Base-by-base conservation (phyloP, 53 echinoderm and acorn worm genomes). In the Stichopus horrens region DNA sequence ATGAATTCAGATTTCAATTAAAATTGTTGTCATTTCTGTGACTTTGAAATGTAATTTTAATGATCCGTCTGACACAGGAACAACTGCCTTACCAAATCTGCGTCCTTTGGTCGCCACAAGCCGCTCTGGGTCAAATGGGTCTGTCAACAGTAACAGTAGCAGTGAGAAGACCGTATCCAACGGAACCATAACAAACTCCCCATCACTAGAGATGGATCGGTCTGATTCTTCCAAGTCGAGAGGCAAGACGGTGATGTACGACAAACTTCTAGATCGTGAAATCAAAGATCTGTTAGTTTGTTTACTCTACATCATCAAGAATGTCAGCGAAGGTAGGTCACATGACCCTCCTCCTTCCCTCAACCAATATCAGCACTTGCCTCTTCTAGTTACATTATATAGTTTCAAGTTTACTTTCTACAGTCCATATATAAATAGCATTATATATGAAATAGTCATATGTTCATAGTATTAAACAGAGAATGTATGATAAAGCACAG, bases 241-340 rank as follows among this genome's bases (percentile, higher is more conserved):
- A 56, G 76, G 55, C 80, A 95, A 95, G 86, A 89, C 96, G 10
- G 90, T 99, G 87, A 96, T 94, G 93, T 96, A 93, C 53, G 99
- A 99, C 73, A 96, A 94, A 77, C 86, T 99, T 16, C 83, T 94
- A 73, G 96, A 96, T 52, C 94, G 94, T 74, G 99, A 99, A 89
- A 94, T 99, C 74, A 99, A 99, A 86, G 99, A 99, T 83, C 92
- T 99, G 8, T 74, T 99, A 37, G 74, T 99, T 37, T 93, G 94
- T 85, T 86, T 99, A 60, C 91, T 99, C 11, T 93, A 91, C 90
- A 93, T 99, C 57, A 67, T 99, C 74, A 99, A 99, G 93, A 94
- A 99, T 83, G 92, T 96, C 90, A 95, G 91, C 57, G 99, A 99
- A 91, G 99, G 97, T 97, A 77, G 14, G 71, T 71, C 71, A 18